These are phyloP conservation scores for Scrobipalpa costella DNA, from an alignment of 2,888 invertebrate species.

Conservation along the genomic window DNA sequence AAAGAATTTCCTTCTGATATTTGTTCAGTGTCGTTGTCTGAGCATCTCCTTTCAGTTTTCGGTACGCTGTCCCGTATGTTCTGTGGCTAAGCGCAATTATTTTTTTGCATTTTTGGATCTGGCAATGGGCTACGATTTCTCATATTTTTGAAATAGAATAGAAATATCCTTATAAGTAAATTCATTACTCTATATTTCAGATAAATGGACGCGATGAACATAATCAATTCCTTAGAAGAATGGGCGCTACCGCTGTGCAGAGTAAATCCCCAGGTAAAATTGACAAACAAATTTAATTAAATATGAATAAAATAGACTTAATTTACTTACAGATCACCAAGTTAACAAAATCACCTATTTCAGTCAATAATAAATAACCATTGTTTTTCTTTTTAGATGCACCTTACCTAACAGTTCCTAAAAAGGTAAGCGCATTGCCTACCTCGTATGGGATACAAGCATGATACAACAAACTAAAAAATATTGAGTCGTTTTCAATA, in stretches of 20 bases:
- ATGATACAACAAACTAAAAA: too few species aligned
- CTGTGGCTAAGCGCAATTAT: too few species aligned
- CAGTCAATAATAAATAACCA: background rate
- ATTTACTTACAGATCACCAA: background rate
- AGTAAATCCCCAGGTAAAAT: slow-evolving; percentile 77
- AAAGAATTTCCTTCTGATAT: too few species aligned
- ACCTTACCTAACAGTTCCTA: slow-evolving; percentile 75
- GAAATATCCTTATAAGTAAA: background rate
- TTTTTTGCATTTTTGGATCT: too few species aligned
- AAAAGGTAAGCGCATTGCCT: slow-evolving; percentile 53
- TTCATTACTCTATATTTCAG: slow-evolving; percentile 50
- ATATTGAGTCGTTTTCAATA: too few species aligned
- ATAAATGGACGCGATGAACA: slow-evolving; percentile 83
- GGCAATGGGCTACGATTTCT: too few species aligned
- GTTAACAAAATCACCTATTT: background rate
- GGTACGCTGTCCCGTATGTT: too few species aligned
- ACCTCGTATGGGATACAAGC: background rate
- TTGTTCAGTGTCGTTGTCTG: too few species aligned
- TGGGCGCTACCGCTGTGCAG: slow-evolving; percentile 85
- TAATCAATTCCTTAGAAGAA: slow-evolving; percentile 82
- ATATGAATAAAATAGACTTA: too few species aligned
- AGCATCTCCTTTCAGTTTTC: too few species aligned
- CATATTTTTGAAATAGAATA: background rate
- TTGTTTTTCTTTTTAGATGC: slow-evolving; percentile 58
- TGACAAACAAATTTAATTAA: background rate